Evolutionary conservation across 2,888 invertebrate genomes (phyloP).

Genomic region (Masnerella sp.): DNA sequence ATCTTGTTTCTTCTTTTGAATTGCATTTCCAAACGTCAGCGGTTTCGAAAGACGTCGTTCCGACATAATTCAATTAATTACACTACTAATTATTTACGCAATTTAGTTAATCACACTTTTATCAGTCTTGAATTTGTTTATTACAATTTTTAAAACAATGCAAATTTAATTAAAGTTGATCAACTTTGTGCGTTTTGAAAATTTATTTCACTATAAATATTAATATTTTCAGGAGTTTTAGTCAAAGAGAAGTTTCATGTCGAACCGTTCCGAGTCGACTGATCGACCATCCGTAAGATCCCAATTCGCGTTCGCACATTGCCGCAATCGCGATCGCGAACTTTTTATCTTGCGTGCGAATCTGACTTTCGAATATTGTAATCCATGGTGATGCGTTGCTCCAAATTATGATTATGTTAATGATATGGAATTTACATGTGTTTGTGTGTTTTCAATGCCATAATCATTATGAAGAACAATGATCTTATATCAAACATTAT

Average conservation of each 20-base stretch:
- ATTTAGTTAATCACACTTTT: not conserved
- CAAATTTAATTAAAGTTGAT: slow-evolving; percentile 10
- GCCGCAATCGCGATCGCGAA: slow-evolving; percentile 35
- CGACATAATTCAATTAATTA: slow-evolving; percentile 24
- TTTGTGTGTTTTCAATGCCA: no score
- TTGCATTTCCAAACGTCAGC: slow-evolving; percentile 43
- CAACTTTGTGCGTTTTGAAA: no score
- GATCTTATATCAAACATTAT: no score
- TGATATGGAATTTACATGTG: no score
- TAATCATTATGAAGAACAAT: no score
- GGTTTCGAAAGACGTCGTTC: slow-evolving; percentile 44
- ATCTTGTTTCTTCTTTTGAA: no score
- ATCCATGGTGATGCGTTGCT: no score
- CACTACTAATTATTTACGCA: not conserved
- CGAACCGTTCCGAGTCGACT: slow-evolving; percentile 34
- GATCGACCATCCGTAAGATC: slow-evolving; percentile 51
- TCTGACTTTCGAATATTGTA: slow-evolving; percentile 47
- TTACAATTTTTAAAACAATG: slow-evolving; percentile 1
- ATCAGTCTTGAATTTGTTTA: no score
- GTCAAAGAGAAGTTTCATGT: no score
- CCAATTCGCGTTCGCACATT: slow-evolving; percentile 26
- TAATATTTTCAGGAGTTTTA: no score
- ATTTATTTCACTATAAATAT: no score
- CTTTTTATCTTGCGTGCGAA: slow-evolving; percentile 42
- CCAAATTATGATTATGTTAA: no score